Base-by-base conservation (phyloP, 2,888 invertebrate genomes). In the Rhopalosiphum nymphaeae region DNA sequence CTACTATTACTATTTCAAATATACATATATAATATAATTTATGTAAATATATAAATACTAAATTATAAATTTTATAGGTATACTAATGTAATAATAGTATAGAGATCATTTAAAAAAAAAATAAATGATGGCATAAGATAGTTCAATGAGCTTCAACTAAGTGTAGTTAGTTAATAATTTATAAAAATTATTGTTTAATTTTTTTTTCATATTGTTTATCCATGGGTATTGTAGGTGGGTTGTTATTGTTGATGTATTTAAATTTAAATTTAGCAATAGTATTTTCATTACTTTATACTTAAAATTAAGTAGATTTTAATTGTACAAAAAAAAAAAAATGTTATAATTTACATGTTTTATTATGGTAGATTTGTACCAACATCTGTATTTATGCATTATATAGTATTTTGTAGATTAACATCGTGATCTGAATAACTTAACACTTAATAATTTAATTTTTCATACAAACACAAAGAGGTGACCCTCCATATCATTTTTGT, bases 201-300 rank as follows among this genome's bases (percentile, higher is more conserved):
- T 46, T 87, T 87, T 85, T 46, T 46, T 61, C 57, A 56, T 89
- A 57, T 57, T 57, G 42, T 84, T 44, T 93, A 86, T 67, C 46
- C 49, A 13, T 84, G 85, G 86, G 94, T 90, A 90, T 90, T 89
- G 5, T 85, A 86, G 90, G 86, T 84, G 85, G 86, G 91, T 85
- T 86, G 85, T 46, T 90, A 91, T 86, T 94, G 61, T 86, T 93
- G 46, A 57, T 78, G 36, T 78, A 78, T 78, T 78, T 78, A 78
- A 78, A 89, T 86, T 57, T 90, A 91, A 85, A 67, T 94, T 67
- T 94, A 94, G 91, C 49, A 84, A 56, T 92, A 92, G 44, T 88
- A 78, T 86, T 92, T 92, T 67, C 87, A 88, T 53, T 88, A 89
- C 49, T 78, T 67, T 78, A 89, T 92, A 92, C n/a, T 92, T 67